Evolutionary conservation across 2,113 vertebrate species (phyloP).

Genomic region (Plecturocebus donacophilus): DNA sequence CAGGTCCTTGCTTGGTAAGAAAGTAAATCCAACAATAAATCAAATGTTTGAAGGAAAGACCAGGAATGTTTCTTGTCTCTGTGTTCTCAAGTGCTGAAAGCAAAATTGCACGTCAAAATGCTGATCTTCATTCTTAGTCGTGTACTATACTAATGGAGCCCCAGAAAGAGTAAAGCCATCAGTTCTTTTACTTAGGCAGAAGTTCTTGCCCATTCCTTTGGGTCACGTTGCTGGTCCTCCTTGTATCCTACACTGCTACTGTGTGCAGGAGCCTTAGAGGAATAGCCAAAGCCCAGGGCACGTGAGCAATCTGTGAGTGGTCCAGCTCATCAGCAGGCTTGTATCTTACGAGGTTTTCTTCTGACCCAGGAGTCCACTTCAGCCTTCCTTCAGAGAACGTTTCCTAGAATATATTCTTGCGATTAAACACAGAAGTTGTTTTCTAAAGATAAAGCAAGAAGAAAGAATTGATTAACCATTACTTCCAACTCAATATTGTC

Average conservation of each 20-base stretch:
- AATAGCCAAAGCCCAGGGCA: background rate
- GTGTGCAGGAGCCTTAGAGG: background rate
- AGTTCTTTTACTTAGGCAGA: background rate
- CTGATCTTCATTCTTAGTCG: background rate
- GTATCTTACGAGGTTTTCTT: background rate
- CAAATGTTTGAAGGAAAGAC: slow-evolving; percentile 1
- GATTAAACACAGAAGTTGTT: background rate
- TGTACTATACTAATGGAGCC: background rate
- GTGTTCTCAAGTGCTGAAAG: background rate
- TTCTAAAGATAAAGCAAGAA: slow-evolving; percentile 9
- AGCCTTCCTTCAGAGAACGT: background rate
- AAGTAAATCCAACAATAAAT: slow-evolving; percentile 52
- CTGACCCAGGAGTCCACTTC: background rate
- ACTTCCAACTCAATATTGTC: slow-evolving; percentile 35
- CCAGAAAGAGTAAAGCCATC: background rate
- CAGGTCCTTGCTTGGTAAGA: slow-evolving; percentile 46
- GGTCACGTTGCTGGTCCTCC: background rate
- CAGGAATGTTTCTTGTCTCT: slow-evolving; percentile 39
- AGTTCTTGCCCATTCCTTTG: background rate
- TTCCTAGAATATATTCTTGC: background rate
- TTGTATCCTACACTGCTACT: background rate
- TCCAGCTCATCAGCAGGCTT: background rate
- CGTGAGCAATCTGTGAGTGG: background rate
- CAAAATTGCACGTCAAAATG: background rate
- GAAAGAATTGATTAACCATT: slow-evolving; percentile 30